A percentile compares a stretch with the other conserved stretches of the same genome.
Conservation (phyloP, 2,113 vertebrate species). For the Hipposideros armiger region DNA sequence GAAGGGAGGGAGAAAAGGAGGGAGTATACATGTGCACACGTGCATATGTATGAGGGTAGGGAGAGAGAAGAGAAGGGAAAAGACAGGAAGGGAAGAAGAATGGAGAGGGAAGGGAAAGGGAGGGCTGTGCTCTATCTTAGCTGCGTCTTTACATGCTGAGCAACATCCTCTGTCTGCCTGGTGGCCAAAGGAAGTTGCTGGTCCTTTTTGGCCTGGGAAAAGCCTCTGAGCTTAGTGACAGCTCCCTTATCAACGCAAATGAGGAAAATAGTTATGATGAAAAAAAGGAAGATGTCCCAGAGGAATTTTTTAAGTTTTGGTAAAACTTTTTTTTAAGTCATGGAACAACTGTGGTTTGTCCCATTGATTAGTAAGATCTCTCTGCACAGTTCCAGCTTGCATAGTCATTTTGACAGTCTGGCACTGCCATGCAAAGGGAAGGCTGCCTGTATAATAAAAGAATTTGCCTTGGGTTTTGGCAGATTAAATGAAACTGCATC, state of each 20-base stretch:
- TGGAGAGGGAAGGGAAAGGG: not conserved
- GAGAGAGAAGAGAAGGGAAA: not conserved
- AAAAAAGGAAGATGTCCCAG: not conserved
- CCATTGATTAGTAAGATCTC: not conserved
- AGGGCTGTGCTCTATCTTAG: not conserved
- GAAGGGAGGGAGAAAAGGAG: too few species aligned
- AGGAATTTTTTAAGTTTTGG: not conserved
- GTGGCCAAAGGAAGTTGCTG: not conserved
- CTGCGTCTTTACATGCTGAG: not conserved
- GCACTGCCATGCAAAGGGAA: not conserved
- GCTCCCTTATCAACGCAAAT: not conserved
- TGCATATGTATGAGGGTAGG: not conserved
- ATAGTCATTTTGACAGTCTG: not conserved
- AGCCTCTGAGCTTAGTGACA: not conserved
- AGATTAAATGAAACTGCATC: not conserved
- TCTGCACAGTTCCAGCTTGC: not conserved
- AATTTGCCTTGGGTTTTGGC: not conserved
- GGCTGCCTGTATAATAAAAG: not conserved
- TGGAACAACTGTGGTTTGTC: not conserved
- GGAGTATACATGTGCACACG: not conserved
- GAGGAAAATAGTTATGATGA: not conserved
- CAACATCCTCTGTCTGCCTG: not conserved
- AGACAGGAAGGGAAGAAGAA: not conserved
- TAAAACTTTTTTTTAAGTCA: not conserved
- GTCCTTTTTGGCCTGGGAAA: not conserved